Conservation (phyloP, 1,140 invertebrate genomes). For the Maconellicoccus hirsutus region DNA sequence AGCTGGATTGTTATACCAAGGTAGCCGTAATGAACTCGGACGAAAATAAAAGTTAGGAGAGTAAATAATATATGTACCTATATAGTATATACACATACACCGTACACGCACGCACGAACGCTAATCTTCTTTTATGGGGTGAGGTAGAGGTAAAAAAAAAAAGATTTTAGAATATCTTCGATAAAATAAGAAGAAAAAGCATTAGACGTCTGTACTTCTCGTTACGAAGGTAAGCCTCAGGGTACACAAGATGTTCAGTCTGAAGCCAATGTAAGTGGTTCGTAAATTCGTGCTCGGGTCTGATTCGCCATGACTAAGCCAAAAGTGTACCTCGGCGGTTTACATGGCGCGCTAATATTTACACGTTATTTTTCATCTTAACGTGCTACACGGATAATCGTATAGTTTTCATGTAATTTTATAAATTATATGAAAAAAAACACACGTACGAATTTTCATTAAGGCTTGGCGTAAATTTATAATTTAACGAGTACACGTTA, state of each 20-base stretch:
- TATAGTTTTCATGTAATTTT: no score
- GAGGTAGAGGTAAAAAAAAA: neutral
- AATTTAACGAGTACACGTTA: no score
- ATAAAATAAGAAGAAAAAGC: constrained; percentile 20
- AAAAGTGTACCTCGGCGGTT: neutral
- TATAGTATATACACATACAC: constrained; percentile 1
- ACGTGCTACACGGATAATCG: no score
- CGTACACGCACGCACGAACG: constrained; percentile 14
- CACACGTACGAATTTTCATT: no score
- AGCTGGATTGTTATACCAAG: neutral
- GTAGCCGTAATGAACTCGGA: constrained; percentile 17
- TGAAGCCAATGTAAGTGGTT: constrained; percentile 7
- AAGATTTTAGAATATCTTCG: constrained; percentile 22
- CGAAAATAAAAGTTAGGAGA: constrained; percentile 19
- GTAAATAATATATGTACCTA: constrained; percentile 16
- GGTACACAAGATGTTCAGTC: constrained; percentile 18
- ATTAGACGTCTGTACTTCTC: constrained; percentile 18
- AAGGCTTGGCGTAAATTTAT: no score
- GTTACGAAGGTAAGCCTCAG: constrained; percentile 18
- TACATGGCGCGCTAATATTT: no score
- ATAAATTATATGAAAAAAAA: no score
- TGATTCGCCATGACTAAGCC: neutral
- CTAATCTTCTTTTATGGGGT: constrained; percentile 18
- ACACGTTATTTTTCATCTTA: no score
- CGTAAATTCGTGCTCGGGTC: no score